Evolutionary conservation across 2,113 vertebrate genomes (phyloP).

Genomic region (Microtus pennsylvanicus): DNA sequence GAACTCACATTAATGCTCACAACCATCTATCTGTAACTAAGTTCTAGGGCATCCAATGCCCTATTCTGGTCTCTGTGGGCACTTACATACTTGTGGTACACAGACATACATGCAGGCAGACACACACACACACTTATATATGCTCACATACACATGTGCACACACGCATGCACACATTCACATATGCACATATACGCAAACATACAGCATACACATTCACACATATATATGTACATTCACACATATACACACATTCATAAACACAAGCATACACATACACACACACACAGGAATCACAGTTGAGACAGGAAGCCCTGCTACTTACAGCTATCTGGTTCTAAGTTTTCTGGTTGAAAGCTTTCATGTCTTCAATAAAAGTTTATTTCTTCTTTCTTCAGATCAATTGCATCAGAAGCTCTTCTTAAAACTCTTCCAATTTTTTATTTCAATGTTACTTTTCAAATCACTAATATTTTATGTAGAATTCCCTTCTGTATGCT

Average conservation of each 20-base stretch:
- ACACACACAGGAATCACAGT: too few relatives aligned
- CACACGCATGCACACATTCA: not conserved
- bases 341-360: not conserved
- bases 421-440: not conserved
- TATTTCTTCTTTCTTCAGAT: not conserved
- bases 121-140: not conserved
- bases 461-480: not conserved
- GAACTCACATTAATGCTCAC: not conserved
- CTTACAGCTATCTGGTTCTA: not conserved
- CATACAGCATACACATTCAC: not conserved
- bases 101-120: not conserved
- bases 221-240: not conserved
- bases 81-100: not conserved
- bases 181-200: not conserved
- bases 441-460: not conserved
- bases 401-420: not conserved
- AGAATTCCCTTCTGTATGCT: too few relatives aligned
- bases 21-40: not conserved
- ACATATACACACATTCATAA: not conserved
- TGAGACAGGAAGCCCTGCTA: not conserved
- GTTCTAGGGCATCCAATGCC: not conserved
- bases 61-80: not conserved
- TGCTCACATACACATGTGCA: not conserved
- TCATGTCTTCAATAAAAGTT: not conserved
- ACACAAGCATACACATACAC: not conserved